Evolutionary conservation across 2,888 invertebrate genomes (phyloP).

Genomic region (Chironomus tentans): DNA sequence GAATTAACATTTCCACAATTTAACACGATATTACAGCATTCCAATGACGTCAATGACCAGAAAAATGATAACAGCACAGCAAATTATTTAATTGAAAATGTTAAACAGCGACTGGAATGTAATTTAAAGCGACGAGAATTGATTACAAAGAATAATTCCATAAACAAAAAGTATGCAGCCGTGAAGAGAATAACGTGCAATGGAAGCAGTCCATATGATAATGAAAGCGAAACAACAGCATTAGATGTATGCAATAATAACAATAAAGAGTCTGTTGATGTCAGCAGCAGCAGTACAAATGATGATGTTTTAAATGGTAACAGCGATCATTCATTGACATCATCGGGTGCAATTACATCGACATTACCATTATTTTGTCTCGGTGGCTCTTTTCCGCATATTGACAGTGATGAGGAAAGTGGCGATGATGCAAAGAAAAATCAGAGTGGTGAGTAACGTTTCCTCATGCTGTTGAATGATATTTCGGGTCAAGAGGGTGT

Average conservation of each 20-base stretch:
- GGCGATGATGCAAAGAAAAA: slow-evolving; percentile 38
- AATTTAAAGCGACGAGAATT: slow-evolving; percentile 42
- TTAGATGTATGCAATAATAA: slow-evolving; percentile 4
- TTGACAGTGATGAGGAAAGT: slow-evolving; percentile 62
- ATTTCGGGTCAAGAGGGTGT: no score
- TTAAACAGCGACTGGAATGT: slow-evolving; percentile 33
- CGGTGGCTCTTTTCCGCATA: slow-evolving; percentile 59
- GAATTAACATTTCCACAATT: slow-evolving; percentile 51
- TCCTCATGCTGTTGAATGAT: neutral
- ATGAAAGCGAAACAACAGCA: slow-evolving; percentile 10
- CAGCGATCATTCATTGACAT: neutral
- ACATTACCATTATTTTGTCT: slow-evolving; percentile 53
- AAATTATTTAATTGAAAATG: neutral
- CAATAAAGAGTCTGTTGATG: neutral
- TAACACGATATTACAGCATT: neutral
- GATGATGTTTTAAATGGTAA: neutral
- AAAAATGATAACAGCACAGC: neutral
- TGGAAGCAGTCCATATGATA: neutral
- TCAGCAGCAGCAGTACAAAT: neutral
- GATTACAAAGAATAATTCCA: slow-evolving; percentile 42
- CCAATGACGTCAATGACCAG: neutral
- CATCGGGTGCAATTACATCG: neutral
- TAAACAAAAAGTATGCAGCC: slow-evolving; percentile 41
- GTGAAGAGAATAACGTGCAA: slow-evolving; percentile 34
- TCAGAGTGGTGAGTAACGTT: slow-evolving; percentile 19